A percentile compares a stretch with the other conserved stretches of the same genome.
Conservation (phyloP, 2,113 vertebrate species). For the Crypturellus undulatus region DNA sequence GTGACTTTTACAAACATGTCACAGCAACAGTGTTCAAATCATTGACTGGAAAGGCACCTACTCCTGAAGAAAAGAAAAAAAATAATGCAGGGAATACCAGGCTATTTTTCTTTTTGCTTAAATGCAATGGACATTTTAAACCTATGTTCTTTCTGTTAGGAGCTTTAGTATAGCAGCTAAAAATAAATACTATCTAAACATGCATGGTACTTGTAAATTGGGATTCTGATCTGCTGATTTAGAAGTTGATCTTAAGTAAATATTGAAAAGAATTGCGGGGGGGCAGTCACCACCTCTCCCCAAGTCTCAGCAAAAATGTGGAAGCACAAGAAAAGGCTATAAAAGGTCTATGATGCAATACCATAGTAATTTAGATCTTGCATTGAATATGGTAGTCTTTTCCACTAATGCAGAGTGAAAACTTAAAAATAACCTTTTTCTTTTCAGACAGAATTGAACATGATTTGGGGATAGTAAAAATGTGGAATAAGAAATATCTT, state of each 20-base stretch:
- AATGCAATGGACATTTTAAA: background rate
- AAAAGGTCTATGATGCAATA: background rate
- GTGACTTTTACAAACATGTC: rapidly evolving
- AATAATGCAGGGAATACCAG: background rate
- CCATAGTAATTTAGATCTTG: too few species aligned
- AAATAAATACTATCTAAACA: conserved; percentile 5
- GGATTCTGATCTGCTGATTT: background rate
- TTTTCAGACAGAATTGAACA: background rate
- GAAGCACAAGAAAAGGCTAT: background rate
- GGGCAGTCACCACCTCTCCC: background rate
- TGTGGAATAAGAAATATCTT: conserved; percentile 14
- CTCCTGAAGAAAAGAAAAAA: background rate
- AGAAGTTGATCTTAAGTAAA: background rate
- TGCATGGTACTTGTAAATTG: rapidly evolving
- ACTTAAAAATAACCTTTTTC: background rate
- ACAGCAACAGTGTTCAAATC: background rate
- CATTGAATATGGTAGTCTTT: background rate
- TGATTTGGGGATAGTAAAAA: background rate
- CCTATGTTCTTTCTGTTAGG: background rate
- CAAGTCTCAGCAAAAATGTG: background rate
- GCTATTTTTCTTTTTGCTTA: background rate
- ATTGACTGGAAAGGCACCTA: background rate
- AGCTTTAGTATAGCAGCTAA: conserved; percentile 22
- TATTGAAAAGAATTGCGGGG: background rate
- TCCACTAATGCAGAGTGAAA: background rate